Evolutionary conservation across 2,113 vertebrate species (phyloP).

Genomic region (Mustela nigripes): DNA sequence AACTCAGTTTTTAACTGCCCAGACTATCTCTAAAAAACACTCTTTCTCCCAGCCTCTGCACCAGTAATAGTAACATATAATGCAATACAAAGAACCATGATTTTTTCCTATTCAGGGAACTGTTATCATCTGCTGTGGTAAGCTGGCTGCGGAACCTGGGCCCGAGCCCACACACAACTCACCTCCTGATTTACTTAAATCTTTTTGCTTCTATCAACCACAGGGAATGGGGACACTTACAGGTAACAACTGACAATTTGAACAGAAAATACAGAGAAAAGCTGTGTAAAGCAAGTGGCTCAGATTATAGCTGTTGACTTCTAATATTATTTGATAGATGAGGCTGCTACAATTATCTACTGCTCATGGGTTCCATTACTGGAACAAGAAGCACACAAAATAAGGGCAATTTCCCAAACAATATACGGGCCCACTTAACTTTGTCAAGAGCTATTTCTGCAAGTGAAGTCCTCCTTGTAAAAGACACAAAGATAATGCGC

Average conservation of each 20-base stretch:
- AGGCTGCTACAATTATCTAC: constrained; percentile 94
- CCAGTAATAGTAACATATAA: constrained; percentile 87
- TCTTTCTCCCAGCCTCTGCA: constrained; percentile 62
- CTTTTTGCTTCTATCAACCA: constrained; percentile 89
- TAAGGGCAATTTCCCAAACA: constrained; percentile 97
- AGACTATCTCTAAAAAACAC: constrained; percentile 56
- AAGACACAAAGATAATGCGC: constrained; percentile 87
- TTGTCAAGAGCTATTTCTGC: constrained; percentile 95
- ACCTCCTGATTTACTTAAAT: constrained; percentile 90
- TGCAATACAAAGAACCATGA: constrained; percentile 77
- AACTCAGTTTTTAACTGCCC: constrained; percentile 73
- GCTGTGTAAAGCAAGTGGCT: constrained; percentile 90
- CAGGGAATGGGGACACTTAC: constrained; percentile 90
- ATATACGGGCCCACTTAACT: constrained; percentile 96
- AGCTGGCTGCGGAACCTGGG: constrained; percentile 75
- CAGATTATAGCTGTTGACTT: constrained; percentile 95
- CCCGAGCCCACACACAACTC: constrained; percentile 77
- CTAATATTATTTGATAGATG: constrained; percentile 97
- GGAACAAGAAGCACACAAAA: constrained; percentile 94
- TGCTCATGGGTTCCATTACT: constrained; percentile 95
- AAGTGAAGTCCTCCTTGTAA: constrained; percentile 89
- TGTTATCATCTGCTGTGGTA: constrained; percentile 84
- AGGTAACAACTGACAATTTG: constrained; percentile 92
- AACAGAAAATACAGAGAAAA: constrained; percentile 90
- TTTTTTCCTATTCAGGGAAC: constrained; percentile 84